Conservation (phyloP, 2,888 invertebrate genomes). For the Hemithea aestivaria region DNA sequence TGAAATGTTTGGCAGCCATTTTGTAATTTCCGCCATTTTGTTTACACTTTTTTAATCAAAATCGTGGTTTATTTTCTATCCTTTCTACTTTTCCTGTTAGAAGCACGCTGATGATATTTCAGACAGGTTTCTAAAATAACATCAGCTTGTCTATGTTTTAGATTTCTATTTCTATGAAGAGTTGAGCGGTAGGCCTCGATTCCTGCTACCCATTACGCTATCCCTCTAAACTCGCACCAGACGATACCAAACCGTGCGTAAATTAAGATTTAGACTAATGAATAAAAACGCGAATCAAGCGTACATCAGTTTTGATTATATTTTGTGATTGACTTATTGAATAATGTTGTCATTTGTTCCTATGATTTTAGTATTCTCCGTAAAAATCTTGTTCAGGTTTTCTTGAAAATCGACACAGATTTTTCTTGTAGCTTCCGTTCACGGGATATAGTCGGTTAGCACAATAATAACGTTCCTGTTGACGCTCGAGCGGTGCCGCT, state of each 20-base stretch:
- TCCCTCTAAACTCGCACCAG: constrained; percentile 68
- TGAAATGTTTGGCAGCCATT: too few species aligned
- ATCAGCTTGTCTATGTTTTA: constrained; percentile 5
- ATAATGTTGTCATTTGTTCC: constrained; percentile 68
- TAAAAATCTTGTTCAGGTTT: constrained; percentile 74
- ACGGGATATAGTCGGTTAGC: constrained; percentile 51
- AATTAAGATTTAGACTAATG: constrained; percentile 57
- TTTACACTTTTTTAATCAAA: too few species aligned
- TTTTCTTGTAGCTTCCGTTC: constrained; percentile 55
- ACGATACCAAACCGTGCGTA: constrained; percentile 75
- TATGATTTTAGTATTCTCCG: constrained; percentile 68
- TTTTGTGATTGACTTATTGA: constrained; percentile 75
- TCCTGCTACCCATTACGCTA: constrained; percentile 53
- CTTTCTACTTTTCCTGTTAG: too few species aligned
- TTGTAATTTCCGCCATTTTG: too few species aligned
- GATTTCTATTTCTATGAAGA: constrained; percentile 4
- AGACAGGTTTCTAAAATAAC: constrained; percentile 10
- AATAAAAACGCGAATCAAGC: constrained; percentile 60
- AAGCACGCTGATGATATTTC: background rate
- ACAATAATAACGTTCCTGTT: constrained; percentile 53
- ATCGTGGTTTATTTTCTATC: too few species aligned
- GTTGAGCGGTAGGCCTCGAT: constrained; percentile 31
- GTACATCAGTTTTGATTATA: constrained; percentile 64
- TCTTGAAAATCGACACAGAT: constrained; percentile 75
- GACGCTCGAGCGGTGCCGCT: constrained; percentile 36